phyloP scores from a whole-genome alignment of 2,888 invertebrate species.

The Pantelozetes paolii region DNA sequence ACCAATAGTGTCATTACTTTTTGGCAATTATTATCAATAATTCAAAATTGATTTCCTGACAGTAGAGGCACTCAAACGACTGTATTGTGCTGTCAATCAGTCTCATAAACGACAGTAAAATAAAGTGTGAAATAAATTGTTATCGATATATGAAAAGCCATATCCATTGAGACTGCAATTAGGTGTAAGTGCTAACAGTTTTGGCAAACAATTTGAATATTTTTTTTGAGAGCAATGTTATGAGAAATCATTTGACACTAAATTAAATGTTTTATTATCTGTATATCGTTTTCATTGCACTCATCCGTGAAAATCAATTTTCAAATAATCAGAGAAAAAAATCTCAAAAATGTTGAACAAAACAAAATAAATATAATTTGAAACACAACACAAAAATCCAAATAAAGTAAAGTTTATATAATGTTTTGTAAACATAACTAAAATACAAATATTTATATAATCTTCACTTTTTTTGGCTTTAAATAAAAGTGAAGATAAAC shows the following conservation, averaged over 20 bases:
- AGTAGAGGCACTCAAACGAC: neutral
- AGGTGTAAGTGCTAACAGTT: neutral
- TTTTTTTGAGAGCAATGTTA: neutral
- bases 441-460: slow-evolving; percentile 27
- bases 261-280: too few species aligned
- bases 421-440: neutral
- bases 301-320: too few species aligned
- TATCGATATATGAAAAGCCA: slow-evolving; percentile 1
- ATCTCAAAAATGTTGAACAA: too few species aligned
- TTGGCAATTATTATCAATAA: too few species aligned
- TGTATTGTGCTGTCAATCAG: neutral
- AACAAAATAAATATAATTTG: too few species aligned
- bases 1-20: too few species aligned
- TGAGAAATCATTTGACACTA: too few species aligned
- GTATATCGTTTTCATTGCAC: too few species aligned
- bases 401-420: slow-evolving; percentile 10
- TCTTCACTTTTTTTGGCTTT: neutral
- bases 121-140: neutral
- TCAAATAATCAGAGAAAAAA: too few species aligned
- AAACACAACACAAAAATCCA: neutral
- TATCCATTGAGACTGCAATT: neutral
- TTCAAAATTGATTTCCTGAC: too few species aligned
- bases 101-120: neutral
- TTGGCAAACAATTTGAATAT: neutral
- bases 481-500: neutral